These are phyloP conservation scores for Poeciliopsis turrubarensis DNA, from an alignment of 2,113 vertebrate genomes.

Conservation along the genomic window DNA sequence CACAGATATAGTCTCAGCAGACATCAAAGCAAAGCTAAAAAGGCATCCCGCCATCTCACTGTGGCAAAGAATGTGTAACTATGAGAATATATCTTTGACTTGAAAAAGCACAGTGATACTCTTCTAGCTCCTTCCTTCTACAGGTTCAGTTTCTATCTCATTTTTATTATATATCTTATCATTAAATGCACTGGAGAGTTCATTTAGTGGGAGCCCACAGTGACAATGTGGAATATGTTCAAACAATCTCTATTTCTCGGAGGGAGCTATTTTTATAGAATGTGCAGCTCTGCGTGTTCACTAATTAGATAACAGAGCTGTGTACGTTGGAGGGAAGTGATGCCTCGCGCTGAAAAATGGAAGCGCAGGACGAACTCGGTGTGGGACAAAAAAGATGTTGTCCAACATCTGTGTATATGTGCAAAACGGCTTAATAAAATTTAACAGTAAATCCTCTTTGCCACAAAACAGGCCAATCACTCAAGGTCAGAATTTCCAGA, in stretches of 20 bases:
- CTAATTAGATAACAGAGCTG: conserved; percentile 47
- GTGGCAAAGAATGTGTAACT: not conserved
- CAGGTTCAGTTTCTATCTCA: not conserved
- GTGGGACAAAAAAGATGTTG: not conserved
- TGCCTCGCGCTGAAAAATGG: conserved; percentile 5
- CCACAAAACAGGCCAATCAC: not conserved
- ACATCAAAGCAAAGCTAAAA: conserved; percentile 4
- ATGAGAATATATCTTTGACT: not conserved
- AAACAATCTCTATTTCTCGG: conserved; percentile 47
- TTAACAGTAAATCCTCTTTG: not conserved
- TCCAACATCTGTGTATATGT: not conserved
- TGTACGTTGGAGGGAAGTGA: not conserved
- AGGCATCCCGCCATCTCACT: conserved; percentile 4
- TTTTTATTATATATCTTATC: conserved; percentile 27
- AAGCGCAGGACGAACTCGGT: not conserved
- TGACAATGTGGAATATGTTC: conserved; percentile 51
- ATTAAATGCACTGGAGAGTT: conserved; percentile 33
- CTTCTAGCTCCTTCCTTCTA: conserved; percentile 14
- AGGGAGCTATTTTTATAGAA: conserved; percentile 43
- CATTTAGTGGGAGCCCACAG: conserved; percentile 31
- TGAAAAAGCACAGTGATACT: conserved; percentile 4
- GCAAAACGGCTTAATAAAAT: not conserved
- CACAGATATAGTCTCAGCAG: conserved; percentile 8
- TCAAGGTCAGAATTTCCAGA: not conserved
- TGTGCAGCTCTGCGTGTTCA: conserved; percentile 25